Percentiles rank a stretch among this genome's conserved stretches.
Evolutionary conservation across 2,797 vertebrate species (phyloP).

Genomic region (Todus mexicanus): DNA sequence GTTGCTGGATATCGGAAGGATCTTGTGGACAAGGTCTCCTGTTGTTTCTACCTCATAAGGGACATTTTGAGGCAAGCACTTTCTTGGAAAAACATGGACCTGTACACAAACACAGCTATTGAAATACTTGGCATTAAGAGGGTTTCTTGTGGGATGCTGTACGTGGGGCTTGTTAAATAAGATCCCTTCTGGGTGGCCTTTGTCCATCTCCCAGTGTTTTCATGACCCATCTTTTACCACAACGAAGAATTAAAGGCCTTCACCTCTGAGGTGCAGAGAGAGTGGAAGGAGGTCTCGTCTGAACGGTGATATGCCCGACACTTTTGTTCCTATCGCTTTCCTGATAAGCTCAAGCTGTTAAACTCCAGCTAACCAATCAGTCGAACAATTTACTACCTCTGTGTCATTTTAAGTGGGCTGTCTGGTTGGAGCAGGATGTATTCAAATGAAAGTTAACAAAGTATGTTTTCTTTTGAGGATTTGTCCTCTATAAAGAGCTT

Average conservation of each 20-base stretch:
- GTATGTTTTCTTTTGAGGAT: constrained; percentile 25
- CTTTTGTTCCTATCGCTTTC: not conserved
- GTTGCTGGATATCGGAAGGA: not conserved
- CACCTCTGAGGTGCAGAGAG: constrained; percentile 8
- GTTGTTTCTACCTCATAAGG: constrained; percentile 22
- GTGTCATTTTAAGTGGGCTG: constrained; percentile 19
- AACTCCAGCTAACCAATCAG: not conserved
- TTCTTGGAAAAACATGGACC: not conserved
- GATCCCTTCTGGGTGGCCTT: constrained; percentile 58
- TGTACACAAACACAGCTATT: not conserved
- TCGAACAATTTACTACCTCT: constrained; percentile 32
- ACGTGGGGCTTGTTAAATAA: not conserved
- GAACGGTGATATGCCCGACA: not conserved
- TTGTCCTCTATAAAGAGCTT: constrained; percentile 2
- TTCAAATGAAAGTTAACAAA: constrained; percentile 40
- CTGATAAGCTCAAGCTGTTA: constrained; percentile 19
- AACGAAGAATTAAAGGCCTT: constrained; percentile 25
- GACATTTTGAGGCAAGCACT: not conserved
- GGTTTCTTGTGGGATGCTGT: not conserved
- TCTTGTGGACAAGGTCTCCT: not conserved
- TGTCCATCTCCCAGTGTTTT: constrained; percentile 11
- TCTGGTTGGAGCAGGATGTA: constrained; percentile 16
- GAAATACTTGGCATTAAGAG: not conserved
- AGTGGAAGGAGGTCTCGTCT: constrained; percentile 4
- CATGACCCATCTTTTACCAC: not conserved